Evolutionary conservation across 2,888 invertebrate genomes (phyloP).

Genomic region (Hedychridium roseum): DNA sequence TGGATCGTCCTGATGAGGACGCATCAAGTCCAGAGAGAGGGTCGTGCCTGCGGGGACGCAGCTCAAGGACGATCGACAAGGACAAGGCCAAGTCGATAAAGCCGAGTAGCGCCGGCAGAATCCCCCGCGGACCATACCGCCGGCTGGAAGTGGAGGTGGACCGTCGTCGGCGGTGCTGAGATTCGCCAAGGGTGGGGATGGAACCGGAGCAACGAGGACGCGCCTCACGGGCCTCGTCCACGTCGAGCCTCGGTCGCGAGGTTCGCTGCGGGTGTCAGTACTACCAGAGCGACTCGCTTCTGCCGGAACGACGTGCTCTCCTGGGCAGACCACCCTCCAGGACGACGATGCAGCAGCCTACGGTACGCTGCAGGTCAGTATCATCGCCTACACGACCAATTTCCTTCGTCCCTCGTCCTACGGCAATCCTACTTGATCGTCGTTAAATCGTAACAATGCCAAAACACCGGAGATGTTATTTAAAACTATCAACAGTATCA

Average conservation of each 20-base stretch:
- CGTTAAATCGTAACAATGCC: too few relatives aligned
- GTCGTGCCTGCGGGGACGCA: too few relatives aligned
- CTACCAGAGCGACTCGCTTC: conserved; percentile 80
- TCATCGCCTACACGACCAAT: not conserved
- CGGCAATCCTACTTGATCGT: not conserved
- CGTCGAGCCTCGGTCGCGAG: conserved; percentile 72
- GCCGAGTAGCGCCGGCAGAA: too few relatives aligned
- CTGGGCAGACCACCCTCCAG: conserved; percentile 73
- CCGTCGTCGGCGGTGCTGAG: conserved; percentile 73
- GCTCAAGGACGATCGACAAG: too few relatives aligned
- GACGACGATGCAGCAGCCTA: conserved; percentile 63
- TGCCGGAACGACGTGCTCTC: conserved; percentile 79
- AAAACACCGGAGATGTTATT: too few relatives aligned
- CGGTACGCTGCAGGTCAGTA: conserved; percentile 51
- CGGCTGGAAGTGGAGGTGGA: conserved; percentile 66
- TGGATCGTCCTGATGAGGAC: too few relatives aligned
- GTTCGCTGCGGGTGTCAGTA: conserved; percentile 88
- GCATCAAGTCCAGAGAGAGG: too few relatives aligned
- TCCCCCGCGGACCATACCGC: too few relatives aligned
- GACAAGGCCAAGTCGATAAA: too few relatives aligned
- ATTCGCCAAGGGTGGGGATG: conserved; percentile 69
- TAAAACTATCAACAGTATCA: too few relatives aligned
- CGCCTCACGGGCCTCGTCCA: conserved; percentile 73
- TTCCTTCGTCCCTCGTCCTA: not conserved
- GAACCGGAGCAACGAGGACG: conserved; percentile 77